phyloP scores from a whole-genome alignment of 2,888 invertebrate genomes.

The Drosophila yooni region DNA sequence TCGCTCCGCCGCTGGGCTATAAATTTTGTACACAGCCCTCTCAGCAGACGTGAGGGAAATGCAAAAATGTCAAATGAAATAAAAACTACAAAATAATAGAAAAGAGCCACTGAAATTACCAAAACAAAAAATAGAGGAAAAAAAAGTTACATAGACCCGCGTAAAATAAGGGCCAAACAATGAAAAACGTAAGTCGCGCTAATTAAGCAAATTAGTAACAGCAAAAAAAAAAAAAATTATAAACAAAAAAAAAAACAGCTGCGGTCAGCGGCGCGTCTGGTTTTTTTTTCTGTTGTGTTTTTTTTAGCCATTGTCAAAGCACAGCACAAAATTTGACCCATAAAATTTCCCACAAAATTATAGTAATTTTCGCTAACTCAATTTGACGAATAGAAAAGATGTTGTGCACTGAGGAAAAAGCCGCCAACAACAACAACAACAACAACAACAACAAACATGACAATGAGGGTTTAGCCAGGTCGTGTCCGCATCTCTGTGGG shows the following conservation, averaged over 20 bases:
- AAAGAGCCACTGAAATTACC: slow-evolving; percentile 45
- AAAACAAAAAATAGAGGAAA: slow-evolving; percentile 20
- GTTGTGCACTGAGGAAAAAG: slow-evolving; percentile 9
- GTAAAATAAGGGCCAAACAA: slow-evolving; percentile 53
- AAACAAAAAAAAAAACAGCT: slow-evolving; percentile 34
- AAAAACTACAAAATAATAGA: slow-evolving; percentile 44
- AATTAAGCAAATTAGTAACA: slow-evolving; percentile 75
- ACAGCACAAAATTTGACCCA: slow-evolving; percentile 73
- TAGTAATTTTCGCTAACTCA: slow-evolving; percentile 78
- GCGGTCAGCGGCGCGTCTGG: slow-evolving; percentile 64
- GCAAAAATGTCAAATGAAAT: slow-evolving; percentile 61
- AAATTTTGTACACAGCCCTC: slow-evolving; percentile 57
- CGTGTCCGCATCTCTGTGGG: slow-evolving; percentile 53
- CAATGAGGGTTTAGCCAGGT: slow-evolving; percentile 16
- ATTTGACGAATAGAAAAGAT: slow-evolving; percentile 63
- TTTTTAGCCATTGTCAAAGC: slow-evolving; percentile 52
- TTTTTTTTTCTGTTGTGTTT: slow-evolving; percentile 28
- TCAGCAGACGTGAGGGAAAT: slow-evolving; percentile 74
- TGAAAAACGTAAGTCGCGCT: slow-evolving; percentile 58
- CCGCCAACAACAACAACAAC: slow-evolving; percentile 26
- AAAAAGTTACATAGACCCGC: slow-evolving; percentile 40
- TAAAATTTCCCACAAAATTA: slow-evolving; percentile 80
- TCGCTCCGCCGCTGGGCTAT: slow-evolving; percentile 62
- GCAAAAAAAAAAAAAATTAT: slow-evolving; percentile 19
- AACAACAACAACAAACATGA: slow-evolving; percentile 24